Base-by-base conservation (phyloP, 2,888 invertebrate species). In the Neoscelio sp. region DNA sequence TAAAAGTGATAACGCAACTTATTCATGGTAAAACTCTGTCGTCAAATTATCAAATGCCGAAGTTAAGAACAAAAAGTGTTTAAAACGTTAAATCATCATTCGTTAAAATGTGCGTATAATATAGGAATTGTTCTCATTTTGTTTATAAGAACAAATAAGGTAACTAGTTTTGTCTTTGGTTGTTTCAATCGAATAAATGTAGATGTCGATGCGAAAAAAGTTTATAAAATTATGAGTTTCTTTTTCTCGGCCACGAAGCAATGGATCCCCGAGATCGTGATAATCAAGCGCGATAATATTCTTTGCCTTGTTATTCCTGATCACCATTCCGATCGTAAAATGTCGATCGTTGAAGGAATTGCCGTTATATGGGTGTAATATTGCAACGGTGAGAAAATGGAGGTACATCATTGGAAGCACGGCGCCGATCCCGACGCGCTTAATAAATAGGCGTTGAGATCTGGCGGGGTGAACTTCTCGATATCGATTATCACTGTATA, bases 361-460 rank as follows among this genome's bases (percentile, higher is more conserved):
- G 74, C 58, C 74, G 74, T 74, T 74, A 74, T 30, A 60, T 17
- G 48, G 23, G 13, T 48, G 52, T 60, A 60, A 67, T 42, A 48
- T 42, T 28, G 50, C 30, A 56, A 50, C 44, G 64, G 46, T 64
- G 58, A 65, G 64, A 67, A 75, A 67, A 60, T 54, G 67, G 60
- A 20, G 60, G 33, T 75, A 67, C 67, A 52, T 75, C 75, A 75
- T 54, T 62, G 46, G 30, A 40, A 68, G 33, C 64, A 56, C n/a
- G n/a, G 12, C 12, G 38, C 13, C 38, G 12, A 5, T 38, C 38
- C 13, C 12, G 2, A 13, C 1, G 56, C 54, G 75, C 52, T 60
- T 60, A 65, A 74, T 75, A 58, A 75, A 67, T 75, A 67, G 67
- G 60, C 67, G 65, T 28, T 52, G 74, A 75, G 68, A 54, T 52